Evolutionary conservation across 2,113 vertebrate species (phyloP).

Genomic region (Shinisaurus crocodilurus): DNA sequence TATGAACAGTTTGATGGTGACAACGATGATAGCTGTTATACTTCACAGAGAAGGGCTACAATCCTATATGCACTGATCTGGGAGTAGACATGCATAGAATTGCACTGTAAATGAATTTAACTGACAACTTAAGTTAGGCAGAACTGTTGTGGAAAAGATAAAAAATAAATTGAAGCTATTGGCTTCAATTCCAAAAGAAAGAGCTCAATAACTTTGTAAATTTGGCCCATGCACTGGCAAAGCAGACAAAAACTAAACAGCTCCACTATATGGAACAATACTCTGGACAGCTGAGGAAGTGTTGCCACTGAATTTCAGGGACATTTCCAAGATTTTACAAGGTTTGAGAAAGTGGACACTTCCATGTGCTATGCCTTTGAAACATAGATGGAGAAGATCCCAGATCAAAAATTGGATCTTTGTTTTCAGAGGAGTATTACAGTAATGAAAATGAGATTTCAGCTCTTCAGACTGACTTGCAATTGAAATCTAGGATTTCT

Average conservation of each 20-base stretch:
- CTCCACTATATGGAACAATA: not conserved
- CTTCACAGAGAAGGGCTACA: too few species aligned
- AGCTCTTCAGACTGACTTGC: not conserved
- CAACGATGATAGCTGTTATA: too few species aligned
- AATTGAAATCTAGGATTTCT: not conserved
- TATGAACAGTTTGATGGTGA: too few species aligned
- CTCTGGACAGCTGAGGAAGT: not conserved
- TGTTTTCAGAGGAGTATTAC: not conserved
- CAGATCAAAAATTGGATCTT: not conserved
- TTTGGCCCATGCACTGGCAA: not conserved
- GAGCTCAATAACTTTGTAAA: not conserved
- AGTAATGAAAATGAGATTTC: not conserved
- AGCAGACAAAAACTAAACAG: not conserved
- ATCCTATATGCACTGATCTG: too few species aligned
- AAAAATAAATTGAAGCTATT: not conserved
- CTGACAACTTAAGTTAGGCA: not conserved
- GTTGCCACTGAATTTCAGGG: not conserved
- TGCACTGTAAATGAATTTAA: not conserved
- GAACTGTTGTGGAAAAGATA: not conserved
- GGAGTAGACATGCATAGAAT: too few species aligned
- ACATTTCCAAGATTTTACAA: not conserved
- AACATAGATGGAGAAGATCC: not conserved
- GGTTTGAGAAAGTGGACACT: not conserved
- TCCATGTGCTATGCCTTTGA: not conserved
- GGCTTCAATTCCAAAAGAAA: not conserved